Percentiles rank a stretch among this genome's conserved stretches.
Conservation (phyloP, 2,113 vertebrate genomes). For the Anhinga rufa region DNA sequence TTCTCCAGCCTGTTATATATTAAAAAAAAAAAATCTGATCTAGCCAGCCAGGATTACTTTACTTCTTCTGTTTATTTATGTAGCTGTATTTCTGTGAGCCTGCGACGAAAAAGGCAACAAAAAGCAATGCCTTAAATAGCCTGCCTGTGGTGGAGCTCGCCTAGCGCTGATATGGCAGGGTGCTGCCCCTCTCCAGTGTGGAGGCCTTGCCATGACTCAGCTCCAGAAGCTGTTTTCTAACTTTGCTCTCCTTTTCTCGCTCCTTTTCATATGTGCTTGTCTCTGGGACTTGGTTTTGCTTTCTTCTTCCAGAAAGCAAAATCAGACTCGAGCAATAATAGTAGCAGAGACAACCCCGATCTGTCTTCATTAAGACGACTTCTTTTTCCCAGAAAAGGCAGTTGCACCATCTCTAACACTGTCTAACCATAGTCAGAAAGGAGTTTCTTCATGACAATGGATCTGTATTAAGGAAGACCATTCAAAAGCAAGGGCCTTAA, state of each 20-base stretch:
- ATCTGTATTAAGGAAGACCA: not conserved
- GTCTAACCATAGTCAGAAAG: not conserved
- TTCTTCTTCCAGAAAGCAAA: slow-evolving; percentile 9
- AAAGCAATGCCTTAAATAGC: not conserved
- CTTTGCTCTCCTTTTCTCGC: not conserved
- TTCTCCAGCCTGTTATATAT: not conserved
- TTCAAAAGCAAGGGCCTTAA: not conserved
- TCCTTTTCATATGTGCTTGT: not conserved
- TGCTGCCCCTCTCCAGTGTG: not conserved
- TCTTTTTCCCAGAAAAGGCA: slow-evolving; percentile 6
- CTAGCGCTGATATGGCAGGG: not conserved
- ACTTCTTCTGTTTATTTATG: not conserved
- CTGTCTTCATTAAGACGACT: not conserved
- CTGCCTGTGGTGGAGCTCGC: not conserved
- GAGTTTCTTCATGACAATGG: not conserved
- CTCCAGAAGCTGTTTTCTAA: not conserved
- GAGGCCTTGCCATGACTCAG: not conserved
- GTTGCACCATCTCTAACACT: not conserved
- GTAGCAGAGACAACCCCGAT: not conserved
- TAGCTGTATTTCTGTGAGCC: not conserved
- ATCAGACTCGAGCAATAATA: not conserved
- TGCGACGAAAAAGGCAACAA: not conserved
- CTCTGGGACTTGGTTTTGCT: not conserved
- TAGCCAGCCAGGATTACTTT: not conserved
- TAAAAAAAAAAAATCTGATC: not conserved